Base-by-base conservation (phyloP, 2,888 invertebrate species). In the Erannis defoliaria region DNA sequence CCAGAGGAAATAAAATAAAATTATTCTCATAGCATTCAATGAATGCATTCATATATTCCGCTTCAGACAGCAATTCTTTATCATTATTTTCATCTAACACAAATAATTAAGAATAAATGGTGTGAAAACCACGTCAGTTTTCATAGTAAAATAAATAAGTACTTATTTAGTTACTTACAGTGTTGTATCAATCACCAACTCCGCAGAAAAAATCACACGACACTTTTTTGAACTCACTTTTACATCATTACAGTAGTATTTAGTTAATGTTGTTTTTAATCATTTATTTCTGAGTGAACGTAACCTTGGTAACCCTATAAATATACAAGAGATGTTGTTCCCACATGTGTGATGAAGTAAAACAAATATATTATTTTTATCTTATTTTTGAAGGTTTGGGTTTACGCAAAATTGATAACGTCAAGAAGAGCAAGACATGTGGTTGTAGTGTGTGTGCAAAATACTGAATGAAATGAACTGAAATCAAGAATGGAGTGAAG, bases 241-340 rank as follows among this genome's bases (percentile, higher is more conserved):
- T 50, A 66, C 60, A 58, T 50, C 18, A 61, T 58, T 9, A 12
- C 8, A 50, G 14, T 8, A 14, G 8, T 43, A 14, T 29, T 29
- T 26, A 12, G 18, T 37, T 14, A 26, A 14, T 26, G 4, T 14
- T 61, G 14, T 18, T 21, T 54, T 54, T 29, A 29, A 60, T 18
- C 37, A 48, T 8, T 23, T 40, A 35, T 45, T 51, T 40, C 21
- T 66, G 49, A 66, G 61, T 54, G 62, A 67, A 72, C 68, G 64
- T 73, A 73, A 74, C 78, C 73, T 77, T 72, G 70, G 53, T 68
- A 66, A 74, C 70, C 65, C 58, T 65, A 70, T 65, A 29, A 16
- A 70, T 66, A 68, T 54, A 55, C 4, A 42, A 1, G 18, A 43
- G 23, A 12, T 33, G 21, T 51, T 38, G 5, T 38, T 54, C 31